Base-by-base conservation (phyloP, 2,113 vertebrate genomes). In the Cyanistes caeruleus region DNA sequence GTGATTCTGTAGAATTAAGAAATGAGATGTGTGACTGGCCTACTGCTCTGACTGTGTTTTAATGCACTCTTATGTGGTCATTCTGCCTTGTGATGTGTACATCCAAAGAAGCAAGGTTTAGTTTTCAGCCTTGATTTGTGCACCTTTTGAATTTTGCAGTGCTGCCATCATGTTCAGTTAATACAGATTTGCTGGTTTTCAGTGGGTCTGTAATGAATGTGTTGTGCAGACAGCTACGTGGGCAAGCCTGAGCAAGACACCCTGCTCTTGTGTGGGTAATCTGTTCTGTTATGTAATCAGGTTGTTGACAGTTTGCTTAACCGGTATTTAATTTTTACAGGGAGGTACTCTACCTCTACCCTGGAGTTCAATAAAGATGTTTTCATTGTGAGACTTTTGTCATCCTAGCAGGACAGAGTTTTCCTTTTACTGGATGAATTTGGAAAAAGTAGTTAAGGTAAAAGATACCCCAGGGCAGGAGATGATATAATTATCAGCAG, bases 221-320 rank as follows among this genome's bases (percentile, higher is more conserved):
- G 28, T 56, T 67, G 15, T 49, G n/a, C 41, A 78, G 48, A 46
- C 6, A 1, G 12, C 49, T 68, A 2, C 21, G 24, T 64, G 55
- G 62, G 52, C 78, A 91, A 93, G 25, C 37, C 49, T 69, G 22
- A 72, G 49, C 44, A 68, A 65, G 52, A 51, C 73, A 89, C 96
- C 84, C 53, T 93, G 35, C 41, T 87, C 16, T 55, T 58, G 8
- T 65, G 46, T 41, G 62, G 20, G 51, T 76, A 72, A 85, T 79
- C 41, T 75, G 6, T 93, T 89, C 60, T 41, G 37, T 79, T 64
- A 23, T 28, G 22, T 35, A 76, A 64, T 83, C 37, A 69, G 19
- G 41, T 49, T 83, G 56, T 22, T 62, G 55, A 83, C 41, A 75
- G n/a, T 72, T 87, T 81, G 69, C 51, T 93, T 89, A 82, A 93